phyloP scores from a whole-genome alignment of 2,113 vertebrate species.

The Microcebus tavaratra region DNA sequence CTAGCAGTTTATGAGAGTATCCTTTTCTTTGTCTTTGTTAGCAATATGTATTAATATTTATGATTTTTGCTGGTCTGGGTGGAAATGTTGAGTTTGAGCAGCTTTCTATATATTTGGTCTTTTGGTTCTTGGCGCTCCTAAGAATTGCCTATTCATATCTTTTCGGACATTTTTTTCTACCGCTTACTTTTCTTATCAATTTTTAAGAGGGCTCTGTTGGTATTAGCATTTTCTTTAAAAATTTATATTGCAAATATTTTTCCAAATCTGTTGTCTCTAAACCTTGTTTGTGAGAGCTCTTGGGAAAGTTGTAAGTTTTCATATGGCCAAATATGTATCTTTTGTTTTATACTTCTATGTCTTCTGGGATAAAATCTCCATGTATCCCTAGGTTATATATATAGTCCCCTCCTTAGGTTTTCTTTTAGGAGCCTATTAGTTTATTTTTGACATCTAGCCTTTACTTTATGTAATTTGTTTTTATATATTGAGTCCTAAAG shows the following conservation, averaged over 20 bases:
- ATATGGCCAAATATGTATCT: neutral
- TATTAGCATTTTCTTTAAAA: neutral
- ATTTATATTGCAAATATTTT: neutral
- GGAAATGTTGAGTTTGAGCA: neutral
- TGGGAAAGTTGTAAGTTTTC: neutral
- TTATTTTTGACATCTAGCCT: constrained; percentile 23
- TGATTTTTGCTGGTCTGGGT: constrained; percentile 4
- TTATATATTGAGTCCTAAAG: neutral
- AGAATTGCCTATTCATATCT: neutral
- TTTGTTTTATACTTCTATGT: neutral
- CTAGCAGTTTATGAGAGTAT: neutral
- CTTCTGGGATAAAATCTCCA: neutral
- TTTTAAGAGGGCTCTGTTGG: neutral
- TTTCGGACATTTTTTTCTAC: neutral
- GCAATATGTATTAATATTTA: neutral
- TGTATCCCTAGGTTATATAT: neutral
- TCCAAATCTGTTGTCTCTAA: neutral
- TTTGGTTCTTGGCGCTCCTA: neutral
- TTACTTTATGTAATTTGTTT: constrained; percentile 34
- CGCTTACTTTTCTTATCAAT: neutral
- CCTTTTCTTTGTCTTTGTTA: constrained; percentile 25
- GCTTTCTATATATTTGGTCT: neutral
- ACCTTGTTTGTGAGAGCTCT: neutral
- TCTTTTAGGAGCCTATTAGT: constrained; percentile 9
- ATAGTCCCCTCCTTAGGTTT: neutral